phyloP scores from a whole-genome alignment of 2,888 invertebrate species.

The Calameuta idolon region DNA sequence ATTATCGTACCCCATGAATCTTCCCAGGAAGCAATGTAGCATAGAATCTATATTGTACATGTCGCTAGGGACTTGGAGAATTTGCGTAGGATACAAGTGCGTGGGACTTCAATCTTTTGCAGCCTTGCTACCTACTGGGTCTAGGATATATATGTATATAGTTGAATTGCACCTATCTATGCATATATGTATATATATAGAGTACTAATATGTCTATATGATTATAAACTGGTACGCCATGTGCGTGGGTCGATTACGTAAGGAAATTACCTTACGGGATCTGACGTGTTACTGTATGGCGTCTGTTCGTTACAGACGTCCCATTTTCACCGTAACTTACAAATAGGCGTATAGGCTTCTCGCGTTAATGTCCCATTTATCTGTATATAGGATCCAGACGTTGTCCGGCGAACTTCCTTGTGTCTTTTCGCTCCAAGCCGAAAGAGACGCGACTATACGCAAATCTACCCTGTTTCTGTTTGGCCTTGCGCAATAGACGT shows the following conservation, averaged over 20 bases:
- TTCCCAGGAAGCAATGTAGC: background rate
- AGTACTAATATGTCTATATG: background rate
- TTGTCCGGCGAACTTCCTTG: background rate
- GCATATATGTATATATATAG: background rate
- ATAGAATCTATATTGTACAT: background rate
- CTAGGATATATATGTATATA: background rate
- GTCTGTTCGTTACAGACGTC: background rate
- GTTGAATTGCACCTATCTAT: background rate
- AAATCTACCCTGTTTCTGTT: background rate
- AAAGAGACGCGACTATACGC: no score
- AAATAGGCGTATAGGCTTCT: background rate
- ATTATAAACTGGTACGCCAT: background rate
- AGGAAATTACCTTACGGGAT: conserved; percentile 24
- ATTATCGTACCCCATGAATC: background rate
- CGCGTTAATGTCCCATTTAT: background rate
- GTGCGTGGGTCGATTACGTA: conserved; percentile 23
- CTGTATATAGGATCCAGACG: background rate
- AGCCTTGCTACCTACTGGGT: conserved; percentile 29
- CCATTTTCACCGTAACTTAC: background rate
- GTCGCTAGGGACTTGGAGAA: background rate
- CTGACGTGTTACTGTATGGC: background rate
- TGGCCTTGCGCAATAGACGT: background rate
- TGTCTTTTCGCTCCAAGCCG: no score
- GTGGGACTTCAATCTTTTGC: conserved; percentile 18
- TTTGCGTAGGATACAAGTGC: conserved; percentile 23